A percentile compares a stretch with the other conserved stretches of the same genome.
Conservation (phyloP, 2,888 invertebrate species). For the Ectemnius continuus region DNA sequence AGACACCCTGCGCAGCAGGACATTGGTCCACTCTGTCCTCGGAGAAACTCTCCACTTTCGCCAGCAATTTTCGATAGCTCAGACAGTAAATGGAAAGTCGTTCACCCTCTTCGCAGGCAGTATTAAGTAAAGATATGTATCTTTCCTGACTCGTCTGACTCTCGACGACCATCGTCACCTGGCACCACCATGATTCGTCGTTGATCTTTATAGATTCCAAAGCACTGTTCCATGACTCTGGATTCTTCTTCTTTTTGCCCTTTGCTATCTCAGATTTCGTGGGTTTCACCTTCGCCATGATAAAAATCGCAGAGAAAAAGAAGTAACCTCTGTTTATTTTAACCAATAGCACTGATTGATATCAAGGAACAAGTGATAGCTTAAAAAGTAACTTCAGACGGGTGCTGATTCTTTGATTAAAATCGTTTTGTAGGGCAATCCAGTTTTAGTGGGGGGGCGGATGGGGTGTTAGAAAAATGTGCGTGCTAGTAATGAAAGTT, state of each 20-base stretch:
- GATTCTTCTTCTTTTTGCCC: conserved; percentile 16
- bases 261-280: neutral
- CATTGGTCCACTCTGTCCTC: conserved; percentile 56
- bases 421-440: neutral
- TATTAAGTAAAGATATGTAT: conserved; percentile 59
- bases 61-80: conserved; percentile 56
- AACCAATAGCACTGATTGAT: neutral
- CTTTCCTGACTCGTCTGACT: conserved; percentile 51
- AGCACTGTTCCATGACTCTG: conserved; percentile 48
- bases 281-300: conserved; percentile 7
- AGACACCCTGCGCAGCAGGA: conserved; percentile 54
- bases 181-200: conserved; percentile 69
- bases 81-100: conserved; percentile 61
- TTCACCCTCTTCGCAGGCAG: conserved; percentile 57
- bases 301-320: too few relatives aligned
- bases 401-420: neutral
- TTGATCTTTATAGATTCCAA: conserved; percentile 62
- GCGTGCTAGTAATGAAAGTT: neutral
- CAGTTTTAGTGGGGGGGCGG: neutral
- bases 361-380: conserved; percentile 1
- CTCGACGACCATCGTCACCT: conserved; percentile 66
- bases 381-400: neutral
- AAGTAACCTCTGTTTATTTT: too few relatives aligned
- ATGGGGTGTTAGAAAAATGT: conserved; percentile 2
- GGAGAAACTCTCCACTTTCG: conserved; percentile 55